Evolutionary conservation across 1,140 invertebrate species (phyloP).

Genomic region (Halictus rubicundus): DNA sequence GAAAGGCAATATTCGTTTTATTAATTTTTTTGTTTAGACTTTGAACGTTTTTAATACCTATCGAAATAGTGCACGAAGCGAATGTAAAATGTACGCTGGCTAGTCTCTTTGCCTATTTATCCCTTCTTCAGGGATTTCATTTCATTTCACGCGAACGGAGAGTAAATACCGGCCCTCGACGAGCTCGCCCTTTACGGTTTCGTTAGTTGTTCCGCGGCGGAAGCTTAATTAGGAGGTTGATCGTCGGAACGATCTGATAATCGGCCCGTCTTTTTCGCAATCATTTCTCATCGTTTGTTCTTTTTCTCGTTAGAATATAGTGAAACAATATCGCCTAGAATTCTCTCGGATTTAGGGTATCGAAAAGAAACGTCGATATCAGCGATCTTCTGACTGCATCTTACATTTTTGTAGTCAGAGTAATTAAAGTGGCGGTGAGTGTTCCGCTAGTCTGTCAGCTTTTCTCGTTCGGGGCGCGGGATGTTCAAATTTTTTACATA

Average conservation of each 20-base stretch:
- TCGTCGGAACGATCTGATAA: constrained; percentile 23
- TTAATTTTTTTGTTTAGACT: constrained; percentile 24
- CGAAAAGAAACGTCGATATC: neutral
- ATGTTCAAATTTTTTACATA: neutral
- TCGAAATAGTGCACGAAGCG: constrained; percentile 41
- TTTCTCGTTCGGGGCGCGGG: neutral
- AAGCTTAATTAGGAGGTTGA: constrained; percentile 3
- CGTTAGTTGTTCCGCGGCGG: neutral
- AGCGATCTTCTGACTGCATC: too few relatives aligned
- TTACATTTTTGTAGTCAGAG: too few relatives aligned
- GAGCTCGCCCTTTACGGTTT: neutral
- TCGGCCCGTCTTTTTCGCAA: too few relatives aligned
- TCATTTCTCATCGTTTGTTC: constrained; percentile 10
- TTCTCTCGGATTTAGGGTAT: constrained; percentile 12
- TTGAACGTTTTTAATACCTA: constrained; percentile 48
- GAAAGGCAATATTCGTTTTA: constrained; percentile 15
- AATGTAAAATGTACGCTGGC: constrained; percentile 44
- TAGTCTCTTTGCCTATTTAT: neutral
- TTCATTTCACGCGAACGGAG: neutral
- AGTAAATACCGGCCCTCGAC: neutral
- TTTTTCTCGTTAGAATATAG: constrained; percentile 25
- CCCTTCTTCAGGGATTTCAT: neutral
- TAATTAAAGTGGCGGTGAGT: too few relatives aligned
- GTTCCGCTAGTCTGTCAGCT: neutral
- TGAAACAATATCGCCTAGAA: constrained; percentile 34